Evolutionary conservation across 1,140 invertebrate genomes (phyloP).

Genomic region (Copidosoma floridanum): DNA sequence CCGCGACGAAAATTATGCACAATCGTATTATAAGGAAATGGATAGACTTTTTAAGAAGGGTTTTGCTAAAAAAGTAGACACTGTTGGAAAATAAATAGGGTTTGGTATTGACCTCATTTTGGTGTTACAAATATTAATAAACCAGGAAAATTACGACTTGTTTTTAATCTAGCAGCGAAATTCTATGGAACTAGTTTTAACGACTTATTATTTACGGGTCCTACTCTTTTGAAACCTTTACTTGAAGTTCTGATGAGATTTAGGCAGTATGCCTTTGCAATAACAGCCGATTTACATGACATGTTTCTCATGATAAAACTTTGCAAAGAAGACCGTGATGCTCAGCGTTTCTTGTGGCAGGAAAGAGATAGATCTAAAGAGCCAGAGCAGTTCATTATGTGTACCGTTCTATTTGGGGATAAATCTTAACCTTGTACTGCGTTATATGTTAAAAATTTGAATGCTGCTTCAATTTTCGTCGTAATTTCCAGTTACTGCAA

Average conservation of each 20-base stretch:
- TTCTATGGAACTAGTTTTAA: constrained; percentile 31
- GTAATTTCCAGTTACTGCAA: constrained; percentile 29
- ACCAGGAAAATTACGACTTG: constrained; percentile 31
- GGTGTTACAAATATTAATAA: constrained; percentile 30
- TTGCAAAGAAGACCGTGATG: constrained; percentile 34
- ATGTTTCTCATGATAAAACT: too few relatives aligned
- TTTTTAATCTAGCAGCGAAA: constrained; percentile 38
- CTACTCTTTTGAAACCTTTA: constrained; percentile 34
- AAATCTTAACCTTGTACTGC: constrained; percentile 40
- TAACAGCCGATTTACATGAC: constrained; percentile 42
- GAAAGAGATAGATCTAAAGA: constrained; percentile 11
- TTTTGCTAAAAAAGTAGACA: neutral
- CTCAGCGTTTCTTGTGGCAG: constrained; percentile 41
- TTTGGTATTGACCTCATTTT: neutral
- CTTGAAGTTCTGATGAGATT: constrained; percentile 37
- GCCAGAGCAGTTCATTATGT: constrained; percentile 36
- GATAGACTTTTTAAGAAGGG: neutral
- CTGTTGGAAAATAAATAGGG: too few relatives aligned
- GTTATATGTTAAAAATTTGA: constrained; percentile 41
- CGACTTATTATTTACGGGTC: constrained; percentile 35
- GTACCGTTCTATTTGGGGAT: constrained; percentile 41
- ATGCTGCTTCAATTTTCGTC: constrained; percentile 32
- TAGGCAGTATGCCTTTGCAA: too few relatives aligned
- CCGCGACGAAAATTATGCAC: too few relatives aligned
- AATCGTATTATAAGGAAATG: too few relatives aligned